A percentile compares a stretch with the other conserved stretches of the same genome.
These are phyloP conservation scores for Cyanoderma ruficeps DNA, from an alignment of 2,113 vertebrate species.

Conservation along the genomic window DNA sequence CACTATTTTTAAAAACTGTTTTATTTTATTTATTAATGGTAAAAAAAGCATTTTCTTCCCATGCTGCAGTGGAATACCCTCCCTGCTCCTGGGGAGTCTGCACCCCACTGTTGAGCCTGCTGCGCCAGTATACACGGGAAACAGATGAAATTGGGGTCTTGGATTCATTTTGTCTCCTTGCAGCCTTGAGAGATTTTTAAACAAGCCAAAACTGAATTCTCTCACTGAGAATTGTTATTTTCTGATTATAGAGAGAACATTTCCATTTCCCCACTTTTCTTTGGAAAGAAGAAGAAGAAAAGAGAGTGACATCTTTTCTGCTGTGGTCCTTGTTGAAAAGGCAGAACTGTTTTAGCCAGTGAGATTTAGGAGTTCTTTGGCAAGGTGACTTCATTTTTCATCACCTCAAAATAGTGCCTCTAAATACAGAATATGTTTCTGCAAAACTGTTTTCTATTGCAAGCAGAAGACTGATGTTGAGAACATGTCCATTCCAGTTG, in stretches of 20 bases:
- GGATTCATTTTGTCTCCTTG: not conserved
- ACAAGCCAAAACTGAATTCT: not conserved
- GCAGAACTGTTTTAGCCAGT: not conserved
- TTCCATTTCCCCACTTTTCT: not conserved
- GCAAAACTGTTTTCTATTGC: accelerated
- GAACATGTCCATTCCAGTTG: not conserved
- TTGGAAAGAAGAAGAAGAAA: not conserved
- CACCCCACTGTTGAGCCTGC: accelerated
- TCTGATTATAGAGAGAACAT: not conserved
- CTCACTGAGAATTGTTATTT: not conserved
- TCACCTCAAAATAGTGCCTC: not conserved
- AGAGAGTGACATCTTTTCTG: not conserved
- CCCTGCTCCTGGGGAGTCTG: too few relatives aligned
- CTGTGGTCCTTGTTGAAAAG: not conserved
- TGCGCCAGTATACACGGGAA: accelerated
- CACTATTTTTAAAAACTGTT: not conserved
- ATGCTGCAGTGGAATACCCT: not conserved
- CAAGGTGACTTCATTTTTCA: not conserved
- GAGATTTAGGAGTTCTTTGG: not conserved
- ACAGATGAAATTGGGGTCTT: not conserved
- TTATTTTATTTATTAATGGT: not conserved
- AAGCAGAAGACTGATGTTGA: not conserved
- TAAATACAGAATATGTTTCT: not conserved
- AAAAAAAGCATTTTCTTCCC: not conserved
- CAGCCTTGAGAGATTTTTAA: not conserved